A percentile compares a stretch with the other conserved stretches of the same genome.
These are phyloP conservation scores for Stenoptilia bipunctidactyla DNA, from an alignment of 2,888 invertebrate species.

Conservation along the genomic window DNA sequence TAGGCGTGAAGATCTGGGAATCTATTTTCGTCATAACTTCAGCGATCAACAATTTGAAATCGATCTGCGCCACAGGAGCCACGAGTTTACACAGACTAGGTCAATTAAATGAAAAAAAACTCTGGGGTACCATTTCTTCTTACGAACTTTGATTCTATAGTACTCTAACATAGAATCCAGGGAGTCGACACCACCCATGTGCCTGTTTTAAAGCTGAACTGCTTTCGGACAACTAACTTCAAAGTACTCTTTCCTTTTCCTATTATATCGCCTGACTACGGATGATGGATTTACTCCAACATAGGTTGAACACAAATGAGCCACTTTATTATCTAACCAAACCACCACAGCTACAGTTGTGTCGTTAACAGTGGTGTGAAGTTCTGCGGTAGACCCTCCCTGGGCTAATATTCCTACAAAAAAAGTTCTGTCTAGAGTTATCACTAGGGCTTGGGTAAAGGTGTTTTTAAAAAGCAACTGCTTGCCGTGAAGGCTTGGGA, in stretches of 20 bases:
- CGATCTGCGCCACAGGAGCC: conserved; percentile 14
- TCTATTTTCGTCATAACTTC: conserved; percentile 12
- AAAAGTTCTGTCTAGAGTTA: no score
- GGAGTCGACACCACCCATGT: conserved; percentile 5
- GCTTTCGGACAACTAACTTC: neutral
- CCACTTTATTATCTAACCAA: conserved; percentile 3
- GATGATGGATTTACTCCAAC: neutral
- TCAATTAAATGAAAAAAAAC: conserved; percentile 18
- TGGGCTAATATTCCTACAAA: no score
- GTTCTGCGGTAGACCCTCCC: neutral
- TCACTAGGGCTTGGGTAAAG: no score
- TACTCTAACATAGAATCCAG: conserved; percentile 15
- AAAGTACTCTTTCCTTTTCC: neutral
- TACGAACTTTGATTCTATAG: conserved; percentile 16
- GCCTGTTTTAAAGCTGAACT: neutral
- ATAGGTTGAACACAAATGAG: neutral
- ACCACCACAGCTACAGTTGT: neutral
- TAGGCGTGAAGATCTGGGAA: conserved; percentile 12
- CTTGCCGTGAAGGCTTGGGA: no score
- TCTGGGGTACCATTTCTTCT: conserved; percentile 16
- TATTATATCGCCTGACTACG: neutral
- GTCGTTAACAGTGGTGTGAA: neutral
- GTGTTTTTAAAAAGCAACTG: no score
- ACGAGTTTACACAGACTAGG: conserved; percentile 13
- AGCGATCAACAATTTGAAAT: conserved; percentile 12